A percentile compares a stretch with the other conserved stretches of the same genome.
These are phyloP conservation scores for Coptotermes formosanus DNA, from an alignment of 1,140 invertebrate genomes.

Conservation along the genomic window DNA sequence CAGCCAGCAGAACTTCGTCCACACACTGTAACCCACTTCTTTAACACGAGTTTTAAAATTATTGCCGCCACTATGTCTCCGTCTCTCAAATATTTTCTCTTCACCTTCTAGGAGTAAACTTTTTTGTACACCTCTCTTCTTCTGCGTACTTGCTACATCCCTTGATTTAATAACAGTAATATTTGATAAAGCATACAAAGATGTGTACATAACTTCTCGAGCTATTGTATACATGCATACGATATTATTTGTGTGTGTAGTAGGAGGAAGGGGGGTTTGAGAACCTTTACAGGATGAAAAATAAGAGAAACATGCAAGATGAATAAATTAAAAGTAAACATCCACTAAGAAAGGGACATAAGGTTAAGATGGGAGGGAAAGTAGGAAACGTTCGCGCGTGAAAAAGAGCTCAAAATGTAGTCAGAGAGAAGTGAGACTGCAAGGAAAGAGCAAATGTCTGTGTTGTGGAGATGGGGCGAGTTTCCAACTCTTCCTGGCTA, in stretches of 20 bases:
- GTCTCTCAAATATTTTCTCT: too few relatives aligned
- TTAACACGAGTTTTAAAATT: too few relatives aligned
- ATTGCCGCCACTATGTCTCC: too few relatives aligned
- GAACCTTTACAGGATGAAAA: neutral
- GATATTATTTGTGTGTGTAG: neutral
- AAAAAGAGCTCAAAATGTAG: neutral
- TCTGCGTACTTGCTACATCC: too few relatives aligned
- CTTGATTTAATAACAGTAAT: too few relatives aligned
- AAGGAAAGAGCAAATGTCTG: neutral
- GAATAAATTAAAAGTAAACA: constrained; percentile 3
- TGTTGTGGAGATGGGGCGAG: neutral
- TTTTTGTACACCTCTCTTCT: too few relatives aligned
- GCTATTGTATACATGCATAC: neutral
- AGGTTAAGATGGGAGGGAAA: neutral
- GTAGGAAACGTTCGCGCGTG: neutral
- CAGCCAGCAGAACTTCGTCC: too few relatives aligned
- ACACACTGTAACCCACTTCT: too few relatives aligned
- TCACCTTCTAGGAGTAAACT: too few relatives aligned
- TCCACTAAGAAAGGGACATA: neutral
- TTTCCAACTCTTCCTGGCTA: neutral
- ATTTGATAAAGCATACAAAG: too few relatives aligned
- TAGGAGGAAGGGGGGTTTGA: neutral
- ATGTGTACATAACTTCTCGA: neutral
- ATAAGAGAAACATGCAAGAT: neutral
- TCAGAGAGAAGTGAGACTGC: neutral